Percentiles rank a stretch among this genome's conserved stretches.
Conservation (phyloP, 2,113 vertebrate species). For the Oreochromis spilurus region DNA sequence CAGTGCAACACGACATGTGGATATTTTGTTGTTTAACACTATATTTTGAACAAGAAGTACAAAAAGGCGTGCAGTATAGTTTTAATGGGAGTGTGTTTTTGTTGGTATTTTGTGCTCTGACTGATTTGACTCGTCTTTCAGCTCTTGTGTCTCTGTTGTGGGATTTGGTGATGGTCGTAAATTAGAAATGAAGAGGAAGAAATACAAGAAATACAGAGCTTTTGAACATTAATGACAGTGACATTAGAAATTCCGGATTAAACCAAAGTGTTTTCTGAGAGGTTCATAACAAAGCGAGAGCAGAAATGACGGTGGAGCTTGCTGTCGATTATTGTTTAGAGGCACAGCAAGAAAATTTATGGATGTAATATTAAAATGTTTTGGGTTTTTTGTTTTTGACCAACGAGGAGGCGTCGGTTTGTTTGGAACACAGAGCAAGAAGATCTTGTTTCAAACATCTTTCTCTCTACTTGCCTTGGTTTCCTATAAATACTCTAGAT, state of each 20-base stretch:
- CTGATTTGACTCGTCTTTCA: background rate
- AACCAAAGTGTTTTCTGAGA: background rate
- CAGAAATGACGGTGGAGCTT: background rate
- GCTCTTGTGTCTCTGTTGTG: background rate
- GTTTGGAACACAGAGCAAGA: background rate
- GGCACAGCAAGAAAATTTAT: background rate
- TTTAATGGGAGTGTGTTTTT: background rate
- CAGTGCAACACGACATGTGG: background rate
- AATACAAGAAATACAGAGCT: background rate
- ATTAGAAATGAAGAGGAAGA: background rate
- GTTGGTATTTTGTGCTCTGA: background rate
- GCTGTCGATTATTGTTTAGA: background rate
- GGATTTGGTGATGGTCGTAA: background rate
- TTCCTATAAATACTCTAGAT: background rate
- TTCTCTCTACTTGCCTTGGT: background rate
- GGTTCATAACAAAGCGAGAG: background rate
- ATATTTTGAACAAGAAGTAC: background rate
- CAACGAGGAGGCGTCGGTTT: background rate
- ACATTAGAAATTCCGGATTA: background rate
- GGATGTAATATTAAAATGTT: background rate
- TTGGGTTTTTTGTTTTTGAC: background rate
- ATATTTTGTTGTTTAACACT: background rate
- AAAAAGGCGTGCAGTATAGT: background rate
- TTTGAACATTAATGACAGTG: background rate
- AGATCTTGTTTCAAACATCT: background rate